Base-by-base conservation (phyloP, 2,888 invertebrate species). In the Galerucella nymphaeae region DNA sequence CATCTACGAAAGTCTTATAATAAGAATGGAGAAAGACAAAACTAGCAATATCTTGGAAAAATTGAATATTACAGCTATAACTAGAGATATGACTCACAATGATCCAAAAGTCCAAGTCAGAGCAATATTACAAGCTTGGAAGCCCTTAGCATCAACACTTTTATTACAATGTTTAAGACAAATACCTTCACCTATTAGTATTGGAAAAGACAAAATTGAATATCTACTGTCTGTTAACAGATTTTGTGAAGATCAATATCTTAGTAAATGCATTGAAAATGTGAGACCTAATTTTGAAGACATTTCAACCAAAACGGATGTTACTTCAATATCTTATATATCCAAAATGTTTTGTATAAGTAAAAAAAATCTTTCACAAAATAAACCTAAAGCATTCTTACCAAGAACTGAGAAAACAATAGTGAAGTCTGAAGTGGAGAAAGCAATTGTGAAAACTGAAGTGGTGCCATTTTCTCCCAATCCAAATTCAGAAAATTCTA, bases 321-420 rank as follows among this genome's bases (percentile, higher is more conserved):
- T 89, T 77, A 93, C 94, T 50, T 87, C 92, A 66, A 92, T 93
- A 85, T 92, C 92, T 76, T 95, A 90, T 88, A 90, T 90, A 80
- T 96, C 96, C 0, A 96, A 98, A 90, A 97, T 98, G 96, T 93
- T 95, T 87, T 92, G 94, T 67, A 91, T 93, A 38, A 94, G 96
- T 82, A 91, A 90, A 75, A 91, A 89, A 78, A 87, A 89, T 73
- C 85, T 98, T 76, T 96, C 96, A 0, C 91, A 95, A 84, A 94
- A 96, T 84, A 93, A 91, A 84, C 91, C 93, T 10, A 94, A 93
- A 83, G 89, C 91, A 38, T n/a, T 87, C 96, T 75, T 94, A 93
- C 78, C 82, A 45, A 72, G 79, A 59, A 66, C 68, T 41, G 70
- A 71, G 10, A 18, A 55, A 58, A 41, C 20, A 57, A 9, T 58